A percentile compares a stretch with the other conserved stretches of the same genome.
phyloP scores from a whole-genome alignment of 23 tunicate genomes.

The Trididemnum nubilum region DNA sequence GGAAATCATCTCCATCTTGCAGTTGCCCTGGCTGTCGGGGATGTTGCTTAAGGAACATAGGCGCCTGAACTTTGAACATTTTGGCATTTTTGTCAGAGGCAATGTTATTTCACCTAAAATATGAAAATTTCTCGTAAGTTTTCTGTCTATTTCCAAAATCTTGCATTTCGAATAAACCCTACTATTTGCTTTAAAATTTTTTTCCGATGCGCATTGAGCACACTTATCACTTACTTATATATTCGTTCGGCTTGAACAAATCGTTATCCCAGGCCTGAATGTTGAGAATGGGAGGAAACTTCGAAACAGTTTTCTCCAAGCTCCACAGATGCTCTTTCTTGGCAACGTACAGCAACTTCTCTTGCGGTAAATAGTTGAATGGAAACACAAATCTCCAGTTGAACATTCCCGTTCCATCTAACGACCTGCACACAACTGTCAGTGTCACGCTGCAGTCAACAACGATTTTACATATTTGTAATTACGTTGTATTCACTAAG shows the following conservation, averaged over 20 bases:
- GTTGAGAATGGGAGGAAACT: constrained; percentile 84
- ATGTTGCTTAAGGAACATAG: constrained; percentile 56
- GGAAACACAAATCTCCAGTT: constrained; percentile 75
- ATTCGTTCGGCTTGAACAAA: constrained; percentile 89
- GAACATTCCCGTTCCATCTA: constrained; percentile 97
- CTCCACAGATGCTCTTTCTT: constrained; percentile 96
- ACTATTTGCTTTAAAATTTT: too few relatives aligned
- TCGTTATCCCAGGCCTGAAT: constrained; percentile 97
- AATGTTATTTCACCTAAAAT: constrained; percentile 79
- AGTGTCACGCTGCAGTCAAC: too few relatives aligned
- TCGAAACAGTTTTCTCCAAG: constrained; percentile 88
- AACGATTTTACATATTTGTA: too few relatives aligned
- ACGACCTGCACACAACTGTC: constrained; percentile 72
- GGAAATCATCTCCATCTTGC: constrained; percentile 68
- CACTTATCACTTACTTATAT: constrained; percentile 72
- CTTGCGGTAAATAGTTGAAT: constrained; percentile 90
- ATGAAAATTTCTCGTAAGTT: too few relatives aligned
- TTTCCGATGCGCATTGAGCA: not conserved
- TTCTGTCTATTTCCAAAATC: not conserved
- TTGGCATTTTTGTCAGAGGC: constrained; percentile 78
- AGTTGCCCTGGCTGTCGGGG: constrained; percentile 89
- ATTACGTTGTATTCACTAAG: too few relatives aligned
- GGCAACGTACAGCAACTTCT: constrained; percentile 67
- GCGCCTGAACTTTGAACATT: constrained; percentile 79
- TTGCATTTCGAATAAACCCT: too few relatives aligned